Percentiles rank a stretch among this genome's conserved stretches.
Evolutionary conservation across 2,888 invertebrate genomes (phyloP).

Genomic region (Drosophila mayaguana): DNA sequence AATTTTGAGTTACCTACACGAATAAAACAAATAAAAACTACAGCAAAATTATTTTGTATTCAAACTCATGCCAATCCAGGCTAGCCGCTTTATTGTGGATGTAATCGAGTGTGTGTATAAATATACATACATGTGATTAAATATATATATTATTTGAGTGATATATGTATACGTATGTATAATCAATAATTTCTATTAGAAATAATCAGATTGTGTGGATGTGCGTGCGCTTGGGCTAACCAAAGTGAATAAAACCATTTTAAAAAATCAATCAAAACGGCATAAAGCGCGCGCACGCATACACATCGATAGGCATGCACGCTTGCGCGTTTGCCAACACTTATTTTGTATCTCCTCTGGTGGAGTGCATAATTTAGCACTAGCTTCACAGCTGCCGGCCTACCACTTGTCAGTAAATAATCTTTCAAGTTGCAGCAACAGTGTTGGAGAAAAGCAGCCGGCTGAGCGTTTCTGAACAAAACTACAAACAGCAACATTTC

Average conservation of each 20-base stretch:
- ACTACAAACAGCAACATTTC: not conserved
- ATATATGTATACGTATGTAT: not conserved
- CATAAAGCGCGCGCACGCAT: not conserved
- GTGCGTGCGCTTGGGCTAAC: not conserved
- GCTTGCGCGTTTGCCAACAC: slow-evolving; percentile 10
- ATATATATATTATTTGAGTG: not conserved
- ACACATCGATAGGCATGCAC: no score
- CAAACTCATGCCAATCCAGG: not conserved
- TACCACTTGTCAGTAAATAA: not conserved
- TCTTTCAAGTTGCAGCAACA: slow-evolving; percentile 14
- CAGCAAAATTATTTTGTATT: slow-evolving; percentile 35
- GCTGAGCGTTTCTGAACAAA: not conserved
- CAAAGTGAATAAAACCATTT: not conserved
- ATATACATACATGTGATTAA: not conserved
- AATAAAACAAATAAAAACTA: slow-evolving; percentile 28
- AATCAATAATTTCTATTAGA: not conserved
- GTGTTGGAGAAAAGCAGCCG: not conserved
- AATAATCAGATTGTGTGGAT: not conserved
- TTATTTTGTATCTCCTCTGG: not conserved
- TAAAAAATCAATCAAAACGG: not conserved
- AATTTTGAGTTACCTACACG: slow-evolving; percentile 38
- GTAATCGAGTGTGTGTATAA: not conserved
- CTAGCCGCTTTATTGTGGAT: not conserved
- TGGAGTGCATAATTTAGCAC: slow-evolving; percentile 3
- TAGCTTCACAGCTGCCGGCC: not conserved